A percentile compares a stretch with the other conserved stretches of the same genome.
phyloP scores from a whole-genome alignment of 2,113 vertebrate species.

The Neomonachus schauinslandi region DNA sequence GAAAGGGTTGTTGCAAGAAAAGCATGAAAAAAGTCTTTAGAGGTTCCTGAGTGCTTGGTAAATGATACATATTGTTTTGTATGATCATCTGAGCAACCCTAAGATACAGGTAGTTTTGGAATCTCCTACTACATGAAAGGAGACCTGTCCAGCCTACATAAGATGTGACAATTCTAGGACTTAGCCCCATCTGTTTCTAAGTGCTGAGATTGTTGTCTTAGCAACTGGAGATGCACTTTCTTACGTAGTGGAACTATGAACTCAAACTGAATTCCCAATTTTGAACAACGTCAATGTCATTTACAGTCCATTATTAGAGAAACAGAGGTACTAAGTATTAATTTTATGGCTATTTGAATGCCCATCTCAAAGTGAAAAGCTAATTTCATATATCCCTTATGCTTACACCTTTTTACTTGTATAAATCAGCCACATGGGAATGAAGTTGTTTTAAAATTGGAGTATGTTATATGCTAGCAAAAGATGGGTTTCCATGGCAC shows the following conservation, averaged over 20 bases:
- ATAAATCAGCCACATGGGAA: constrained; percentile 81
- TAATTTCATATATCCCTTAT: constrained; percentile 42
- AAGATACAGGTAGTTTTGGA: not conserved
- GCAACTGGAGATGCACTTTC: not conserved
- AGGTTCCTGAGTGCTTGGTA: not conserved
- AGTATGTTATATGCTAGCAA: constrained; percentile 60
- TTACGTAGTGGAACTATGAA: not conserved
- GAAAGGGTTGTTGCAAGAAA: not conserved
- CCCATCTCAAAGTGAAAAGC: constrained; percentile 86
- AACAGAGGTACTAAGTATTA: constrained; percentile 13
- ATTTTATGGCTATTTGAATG: constrained; percentile 71
- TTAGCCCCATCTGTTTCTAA: not conserved
- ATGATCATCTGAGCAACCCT: not conserved
- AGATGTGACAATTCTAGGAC: not conserved
- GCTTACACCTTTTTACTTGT: constrained; percentile 83
- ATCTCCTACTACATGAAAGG: not conserved
- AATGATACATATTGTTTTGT: not conserved
- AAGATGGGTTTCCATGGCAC: constrained; percentile 37
- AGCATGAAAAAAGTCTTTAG: not conserved
- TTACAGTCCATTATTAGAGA: not conserved
- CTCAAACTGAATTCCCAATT: not conserved
- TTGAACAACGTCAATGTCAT: not conserved
- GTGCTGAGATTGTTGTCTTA: not conserved
- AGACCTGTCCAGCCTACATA: not conserved
- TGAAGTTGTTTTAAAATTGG: constrained; percentile 74